These are phyloP conservation scores for Polypterus senegalus DNA, from an alignment of 2,113 vertebrate genomes.

Conservation along the genomic window DNA sequence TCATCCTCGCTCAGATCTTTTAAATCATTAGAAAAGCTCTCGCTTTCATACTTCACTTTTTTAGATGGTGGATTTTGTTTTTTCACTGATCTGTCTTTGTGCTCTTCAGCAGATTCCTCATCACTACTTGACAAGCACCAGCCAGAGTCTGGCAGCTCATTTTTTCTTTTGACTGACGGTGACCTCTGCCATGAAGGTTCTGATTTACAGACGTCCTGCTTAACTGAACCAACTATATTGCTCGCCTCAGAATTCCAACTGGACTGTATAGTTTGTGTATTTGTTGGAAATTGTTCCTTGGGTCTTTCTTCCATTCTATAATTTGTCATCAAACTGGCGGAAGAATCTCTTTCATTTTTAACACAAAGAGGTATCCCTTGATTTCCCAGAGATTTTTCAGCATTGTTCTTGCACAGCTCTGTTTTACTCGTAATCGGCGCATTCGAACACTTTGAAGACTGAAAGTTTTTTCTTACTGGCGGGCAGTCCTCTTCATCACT, in stretches of 20 bases:
- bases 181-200: slow-evolving; percentile 13
- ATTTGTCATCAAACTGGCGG: no score
- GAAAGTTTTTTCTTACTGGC: background rate
- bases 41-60: slow-evolving; percentile 29
- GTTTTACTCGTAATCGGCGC: no score
- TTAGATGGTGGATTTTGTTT: slow-evolving; percentile 22
- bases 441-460: no score
- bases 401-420: no score
- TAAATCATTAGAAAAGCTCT: slow-evolving; percentile 19
- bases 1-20: background rate
- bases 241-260: slow-evolving; percentile 56
- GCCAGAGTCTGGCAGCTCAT: slow-evolving; percentile 53
- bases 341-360: no score
- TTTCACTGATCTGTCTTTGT: background rate
- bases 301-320: no score
- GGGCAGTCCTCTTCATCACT: slow-evolving; percentile 71
- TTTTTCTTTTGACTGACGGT: slow-evolving; percentile 51
- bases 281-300: no score
- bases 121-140: slow-evolving; percentile 91
- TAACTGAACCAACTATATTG: slow-evolving; percentile 50
- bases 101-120: slow-evolving; percentile 38
- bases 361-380: no score
- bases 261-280: no score
- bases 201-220: slow-evolving; percentile 33
- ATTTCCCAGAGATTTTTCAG: slow-evolving; percentile 12